phyloP scores from a whole-genome alignment of 2,113 vertebrate species.

The Trogon melanurus region DNA sequence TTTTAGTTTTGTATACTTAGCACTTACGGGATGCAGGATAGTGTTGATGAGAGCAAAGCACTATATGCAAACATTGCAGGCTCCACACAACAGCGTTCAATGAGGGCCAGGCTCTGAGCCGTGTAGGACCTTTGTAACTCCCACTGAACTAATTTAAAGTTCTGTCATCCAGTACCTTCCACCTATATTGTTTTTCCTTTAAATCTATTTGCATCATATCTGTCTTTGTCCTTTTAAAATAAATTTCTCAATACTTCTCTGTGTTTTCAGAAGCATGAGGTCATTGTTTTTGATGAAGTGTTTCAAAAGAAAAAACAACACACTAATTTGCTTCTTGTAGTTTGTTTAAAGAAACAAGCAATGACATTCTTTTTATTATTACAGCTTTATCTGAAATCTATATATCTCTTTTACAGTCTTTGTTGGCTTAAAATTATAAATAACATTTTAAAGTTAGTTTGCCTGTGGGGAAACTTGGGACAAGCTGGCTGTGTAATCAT shows the following conservation, averaged over 20 bases:
- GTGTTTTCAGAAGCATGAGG: conserved; percentile 31
- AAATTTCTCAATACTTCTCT: background rate
- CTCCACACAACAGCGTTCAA: background rate
- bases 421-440: background rate
- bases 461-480: background rate
- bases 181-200: background rate
- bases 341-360: conserved; percentile 24
- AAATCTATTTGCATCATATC: background rate
- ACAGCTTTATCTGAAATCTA: background rate
- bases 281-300: conserved; percentile 25
- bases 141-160: background rate
- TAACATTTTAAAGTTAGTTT: background rate
- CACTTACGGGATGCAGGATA: background rate
- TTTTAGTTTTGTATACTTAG: background rate
- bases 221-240: conserved; percentile 20
- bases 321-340: background rate
- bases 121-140: background rate
- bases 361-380: background rate
- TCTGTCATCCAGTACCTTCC: background rate
- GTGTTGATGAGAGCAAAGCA: background rate
- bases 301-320: conserved; percentile 9
- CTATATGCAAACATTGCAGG: background rate
- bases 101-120: background rate
- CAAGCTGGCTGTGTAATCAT: background rate
- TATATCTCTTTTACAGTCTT: background rate